A percentile compares a stretch with the other conserved stretches of the same genome.
These are phyloP conservation scores for Spodoptera picta DNA, from an alignment of 2,888 invertebrate species.

Conservation along the genomic window DNA sequence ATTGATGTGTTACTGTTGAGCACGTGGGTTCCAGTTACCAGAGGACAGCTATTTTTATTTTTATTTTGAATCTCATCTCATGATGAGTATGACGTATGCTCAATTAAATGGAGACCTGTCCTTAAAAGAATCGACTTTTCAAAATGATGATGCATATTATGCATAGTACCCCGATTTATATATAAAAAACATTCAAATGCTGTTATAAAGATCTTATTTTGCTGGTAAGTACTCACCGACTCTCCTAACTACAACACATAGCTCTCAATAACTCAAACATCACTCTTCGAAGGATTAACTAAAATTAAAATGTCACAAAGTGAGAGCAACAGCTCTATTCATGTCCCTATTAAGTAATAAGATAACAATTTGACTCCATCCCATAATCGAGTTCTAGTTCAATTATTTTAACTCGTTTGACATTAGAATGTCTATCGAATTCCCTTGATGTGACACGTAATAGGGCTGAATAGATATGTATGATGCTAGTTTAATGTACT, in stretches of 20 bases:
- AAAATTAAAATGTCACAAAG: conserved; percentile 60
- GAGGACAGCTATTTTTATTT: no score
- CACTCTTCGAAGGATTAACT: conserved; percentile 46
- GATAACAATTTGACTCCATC: conserved; percentile 51
- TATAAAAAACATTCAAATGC: no score
- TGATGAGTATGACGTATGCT: no score
- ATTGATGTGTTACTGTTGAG: no score
- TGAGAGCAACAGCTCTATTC: conserved; percentile 52
- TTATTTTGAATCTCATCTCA: no score
- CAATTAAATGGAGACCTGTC: no score
- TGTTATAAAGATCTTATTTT: no score
- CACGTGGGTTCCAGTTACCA: no score
- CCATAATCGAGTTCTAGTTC: conserved; percentile 43
- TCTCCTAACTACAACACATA: neutral
- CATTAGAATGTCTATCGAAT: conserved; percentile 43
- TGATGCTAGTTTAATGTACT: neutral
- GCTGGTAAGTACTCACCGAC: no score
- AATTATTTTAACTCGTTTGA: conserved; percentile 39
- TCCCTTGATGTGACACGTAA: conserved; percentile 34
- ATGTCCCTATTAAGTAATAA: conserved; percentile 52
- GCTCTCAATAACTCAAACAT: conserved; percentile 17
- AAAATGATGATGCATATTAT: no score
- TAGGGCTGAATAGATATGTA: conserved; percentile 28
- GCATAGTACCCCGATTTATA: no score
- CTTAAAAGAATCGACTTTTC: no score